Evolutionary conservation across 2,113 vertebrate genomes (phyloP).

Genomic region (Sphyrna mokarran): DNA sequence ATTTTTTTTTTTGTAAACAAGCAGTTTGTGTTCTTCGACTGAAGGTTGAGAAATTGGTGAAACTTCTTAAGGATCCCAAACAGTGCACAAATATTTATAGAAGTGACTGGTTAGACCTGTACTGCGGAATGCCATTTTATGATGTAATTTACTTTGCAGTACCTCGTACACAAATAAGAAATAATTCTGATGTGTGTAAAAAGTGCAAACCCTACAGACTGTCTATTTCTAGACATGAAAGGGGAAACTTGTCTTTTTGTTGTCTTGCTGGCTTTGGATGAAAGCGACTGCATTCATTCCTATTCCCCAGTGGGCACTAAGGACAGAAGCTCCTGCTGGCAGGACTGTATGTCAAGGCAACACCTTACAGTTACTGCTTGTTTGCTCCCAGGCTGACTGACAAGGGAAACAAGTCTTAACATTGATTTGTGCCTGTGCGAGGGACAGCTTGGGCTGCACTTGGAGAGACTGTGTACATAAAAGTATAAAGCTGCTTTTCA

Average conservation of each 20-base stretch:
- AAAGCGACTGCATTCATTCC: neutral
- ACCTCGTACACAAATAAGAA: neutral
- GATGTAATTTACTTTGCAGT: neutral
- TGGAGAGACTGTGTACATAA: neutral
- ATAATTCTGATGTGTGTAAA: neutral
- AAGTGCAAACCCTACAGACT: neutral
- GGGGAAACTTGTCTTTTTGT: constrained; percentile 1
- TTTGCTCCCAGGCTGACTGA: neutral
- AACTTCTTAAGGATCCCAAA: neutral
- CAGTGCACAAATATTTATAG: neutral
- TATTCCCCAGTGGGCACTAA: too few species aligned
- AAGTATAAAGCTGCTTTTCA: neutral
- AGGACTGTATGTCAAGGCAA: neutral
- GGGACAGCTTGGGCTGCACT: neutral
- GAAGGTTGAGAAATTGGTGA: neutral
- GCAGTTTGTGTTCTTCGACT: neutral
- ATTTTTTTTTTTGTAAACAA: neutral
- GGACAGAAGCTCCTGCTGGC: neutral
- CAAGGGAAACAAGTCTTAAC: neutral
- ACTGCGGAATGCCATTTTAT: neutral
- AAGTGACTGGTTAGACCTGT: neutral
- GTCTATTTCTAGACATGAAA: neutral
- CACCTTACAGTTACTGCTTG: constrained; percentile 5
- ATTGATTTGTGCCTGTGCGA: constrained; percentile 5
- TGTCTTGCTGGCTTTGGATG: neutral